Conservation (phyloP, 2,797 vertebrate species). For the Mionectes olivaceus region DNA sequence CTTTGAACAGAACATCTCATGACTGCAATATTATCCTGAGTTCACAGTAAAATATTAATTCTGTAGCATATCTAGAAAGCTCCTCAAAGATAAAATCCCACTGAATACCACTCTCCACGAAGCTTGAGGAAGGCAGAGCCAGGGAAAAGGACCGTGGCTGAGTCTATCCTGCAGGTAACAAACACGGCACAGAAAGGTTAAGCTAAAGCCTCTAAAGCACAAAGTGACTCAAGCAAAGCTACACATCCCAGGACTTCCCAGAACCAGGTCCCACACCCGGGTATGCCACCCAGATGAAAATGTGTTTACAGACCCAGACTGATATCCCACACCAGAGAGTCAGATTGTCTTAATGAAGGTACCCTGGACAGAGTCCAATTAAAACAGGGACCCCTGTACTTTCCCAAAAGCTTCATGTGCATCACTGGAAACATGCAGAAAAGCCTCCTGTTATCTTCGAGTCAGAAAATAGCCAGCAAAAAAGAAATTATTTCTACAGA, state of each 20-base stretch:
- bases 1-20: background rate
- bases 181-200: background rate
- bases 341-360: background rate
- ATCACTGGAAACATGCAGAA: background rate
- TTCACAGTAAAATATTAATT: constrained; percentile 34
- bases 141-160: background rate
- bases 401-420: background rate
- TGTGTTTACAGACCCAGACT: background rate
- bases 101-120: background rate
- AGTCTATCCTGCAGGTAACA: background rate
- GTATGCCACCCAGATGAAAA: background rate
- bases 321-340: background rate
- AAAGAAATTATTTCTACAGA: background rate
- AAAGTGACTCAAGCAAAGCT: background rate
- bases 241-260: background rate
- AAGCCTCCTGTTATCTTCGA: background rate
- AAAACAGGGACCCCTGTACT: background rate
- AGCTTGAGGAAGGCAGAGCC: background rate
- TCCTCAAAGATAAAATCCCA: background rate
- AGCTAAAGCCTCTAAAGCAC: background rate
- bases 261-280: background rate
- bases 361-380: background rate
- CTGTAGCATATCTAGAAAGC: background rate
- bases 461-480: background rate
- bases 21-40: background rate